These are phyloP conservation scores for Promerops cafer DNA, from an alignment of 2,113 vertebrate genomes.

Conservation along the genomic window DNA sequence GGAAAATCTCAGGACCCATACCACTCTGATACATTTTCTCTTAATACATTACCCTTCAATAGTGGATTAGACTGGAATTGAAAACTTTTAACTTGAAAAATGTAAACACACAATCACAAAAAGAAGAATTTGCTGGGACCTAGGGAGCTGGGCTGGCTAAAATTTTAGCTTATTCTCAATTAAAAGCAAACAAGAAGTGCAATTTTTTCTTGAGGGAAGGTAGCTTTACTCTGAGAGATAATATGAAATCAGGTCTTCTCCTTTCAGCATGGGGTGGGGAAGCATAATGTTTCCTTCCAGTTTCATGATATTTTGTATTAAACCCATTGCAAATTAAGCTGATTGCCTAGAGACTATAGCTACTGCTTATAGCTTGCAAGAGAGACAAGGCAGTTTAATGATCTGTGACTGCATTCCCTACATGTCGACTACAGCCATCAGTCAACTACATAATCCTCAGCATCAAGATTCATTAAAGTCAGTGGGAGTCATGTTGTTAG, in stretches of 20 bases:
- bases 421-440: conserved; percentile 21
- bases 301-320: conserved; percentile 23
- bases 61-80: not conserved
- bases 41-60: not conserved
- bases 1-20: not conserved
- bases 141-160: not conserved
- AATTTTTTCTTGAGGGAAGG: not conserved
- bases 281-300: not conserved
- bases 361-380: not conserved
- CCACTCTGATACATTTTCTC: not conserved
- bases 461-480: conserved; percentile 39
- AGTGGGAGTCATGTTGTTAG: not conserved
- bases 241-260: not conserved
- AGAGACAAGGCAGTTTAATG: conserved; percentile 53
- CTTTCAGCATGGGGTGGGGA: not conserved
- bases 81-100: not conserved
- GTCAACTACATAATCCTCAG: conserved; percentile 41
- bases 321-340: conserved; percentile 29
- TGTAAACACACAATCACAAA: not conserved
- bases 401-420: conserved; percentile 32
- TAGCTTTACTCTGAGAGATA: not conserved
- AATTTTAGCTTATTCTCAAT: not conserved
- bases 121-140: not conserved
- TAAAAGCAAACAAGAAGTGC: not conserved
- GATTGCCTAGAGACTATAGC: conserved; percentile 47